phyloP scores from a whole-genome alignment of 2,113 vertebrate genomes.

The Salvator merianae region DNA sequence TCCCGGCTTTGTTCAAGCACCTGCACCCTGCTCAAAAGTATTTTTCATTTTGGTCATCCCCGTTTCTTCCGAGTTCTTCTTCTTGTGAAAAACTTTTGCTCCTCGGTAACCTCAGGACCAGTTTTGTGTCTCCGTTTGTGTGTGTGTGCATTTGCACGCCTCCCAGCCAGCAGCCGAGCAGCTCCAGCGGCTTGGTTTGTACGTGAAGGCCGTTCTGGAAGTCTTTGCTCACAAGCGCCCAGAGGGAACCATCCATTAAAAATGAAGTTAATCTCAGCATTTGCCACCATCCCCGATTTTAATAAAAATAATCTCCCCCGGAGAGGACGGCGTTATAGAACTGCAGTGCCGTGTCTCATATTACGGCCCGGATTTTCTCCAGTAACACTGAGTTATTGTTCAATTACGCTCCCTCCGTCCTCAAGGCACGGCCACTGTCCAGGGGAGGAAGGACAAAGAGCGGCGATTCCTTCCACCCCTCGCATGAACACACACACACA shows the following conservation, averaged over 20 bases:
- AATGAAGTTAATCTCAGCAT: slow-evolving; percentile 45
- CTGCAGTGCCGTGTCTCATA: slow-evolving; percentile 11
- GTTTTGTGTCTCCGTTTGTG: too few species aligned
- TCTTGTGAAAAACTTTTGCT: rapidly evolving
- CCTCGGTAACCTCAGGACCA: not conserved
- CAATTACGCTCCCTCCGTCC: slow-evolving; percentile 53
- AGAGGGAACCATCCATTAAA: slow-evolving; percentile 38
- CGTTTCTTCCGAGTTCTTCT: not conserved
- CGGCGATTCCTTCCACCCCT: not conserved
- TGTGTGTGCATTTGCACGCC: too few species aligned
- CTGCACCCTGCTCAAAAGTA: not conserved
- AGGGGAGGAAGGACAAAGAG: not conserved
- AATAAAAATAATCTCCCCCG: slow-evolving; percentile 57
- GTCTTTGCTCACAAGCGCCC: not conserved
- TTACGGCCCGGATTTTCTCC: slow-evolving; percentile 30
- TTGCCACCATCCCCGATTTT: slow-evolving; percentile 53
- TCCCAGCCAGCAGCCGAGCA: not conserved
- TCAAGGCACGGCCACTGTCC: slow-evolving; percentile 23
- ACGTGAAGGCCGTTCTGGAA: not conserved
- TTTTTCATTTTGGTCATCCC: not conserved
- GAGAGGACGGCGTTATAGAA: slow-evolving; percentile 38
- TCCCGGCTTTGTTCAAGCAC: not conserved
- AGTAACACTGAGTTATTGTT: slow-evolving; percentile 51
- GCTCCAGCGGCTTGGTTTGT: rapidly evolving
- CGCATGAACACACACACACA: not conserved